Conservation (phyloP, 2,888 invertebrate species). For the Scaptomyza reducta region DNA sequence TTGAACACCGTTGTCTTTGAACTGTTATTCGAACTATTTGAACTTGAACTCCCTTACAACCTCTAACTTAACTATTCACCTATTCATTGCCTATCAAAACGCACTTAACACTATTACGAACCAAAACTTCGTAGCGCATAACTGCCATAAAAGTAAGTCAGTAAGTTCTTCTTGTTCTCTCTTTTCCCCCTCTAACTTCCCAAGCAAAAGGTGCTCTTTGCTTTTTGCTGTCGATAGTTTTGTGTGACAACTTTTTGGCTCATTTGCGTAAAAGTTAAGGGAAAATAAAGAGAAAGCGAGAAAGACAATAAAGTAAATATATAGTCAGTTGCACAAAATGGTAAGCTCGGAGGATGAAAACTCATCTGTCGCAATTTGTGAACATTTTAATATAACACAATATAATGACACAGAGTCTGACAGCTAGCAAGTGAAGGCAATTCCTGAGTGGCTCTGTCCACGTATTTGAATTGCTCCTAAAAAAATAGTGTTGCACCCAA, state of each 20-base stretch:
- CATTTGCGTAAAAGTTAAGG: slow-evolving; percentile 69
- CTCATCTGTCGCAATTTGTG: slow-evolving; percentile 38
- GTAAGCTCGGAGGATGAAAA: slow-evolving; percentile 16
- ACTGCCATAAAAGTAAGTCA: slow-evolving; percentile 69
- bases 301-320: slow-evolving; percentile 11
- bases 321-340: slow-evolving; percentile 6
- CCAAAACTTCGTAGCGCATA: slow-evolving; percentile 71
- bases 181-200: background rate
- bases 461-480: slow-evolving; percentile 19
- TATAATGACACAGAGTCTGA: slow-evolving; percentile 42
- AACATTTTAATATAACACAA: slow-evolving; percentile 31
- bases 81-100: slow-evolving; percentile 70
- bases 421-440: slow-evolving; percentile 33
- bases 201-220: slow-evolving; percentile 58
- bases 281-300: background rate
- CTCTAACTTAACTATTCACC: slow-evolving; percentile 36
- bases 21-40: slow-evolving; percentile 33
- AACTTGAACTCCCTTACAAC: slow-evolving; percentile 18
- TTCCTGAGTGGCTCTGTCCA: slow-evolving; percentile 25
- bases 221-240: slow-evolving; percentile 62
- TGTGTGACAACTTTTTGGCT: slow-evolving; percentile 66
- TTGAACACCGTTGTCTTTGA: slow-evolving; percentile 26
- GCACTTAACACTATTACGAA: slow-evolving; percentile 76
- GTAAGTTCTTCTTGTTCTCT: slow-evolving; percentile 36
- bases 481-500: slow-evolving; percentile 1